Evolutionary conservation across 2,888 invertebrate species (phyloP).

Genomic region (Melipona beecheii): DNA sequence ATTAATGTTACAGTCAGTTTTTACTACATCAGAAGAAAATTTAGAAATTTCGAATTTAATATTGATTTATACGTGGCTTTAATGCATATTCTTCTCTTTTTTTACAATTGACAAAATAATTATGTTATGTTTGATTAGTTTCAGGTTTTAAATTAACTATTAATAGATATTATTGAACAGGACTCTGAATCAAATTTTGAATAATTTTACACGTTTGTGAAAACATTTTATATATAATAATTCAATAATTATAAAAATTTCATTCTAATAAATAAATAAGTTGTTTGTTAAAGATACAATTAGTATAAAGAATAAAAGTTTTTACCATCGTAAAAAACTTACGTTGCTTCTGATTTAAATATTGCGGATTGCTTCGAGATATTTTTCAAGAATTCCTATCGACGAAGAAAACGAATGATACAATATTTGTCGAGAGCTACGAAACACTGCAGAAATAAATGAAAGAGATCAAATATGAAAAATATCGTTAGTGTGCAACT

Average conservation of each 20-base stretch:
- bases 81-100: too few species aligned
- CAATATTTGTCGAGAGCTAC: not conserved
- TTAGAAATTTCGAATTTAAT: too few species aligned
- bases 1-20: too few species aligned
- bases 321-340: not conserved
- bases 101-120: too few species aligned
- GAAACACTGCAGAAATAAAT: not conserved
- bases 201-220: too few species aligned
- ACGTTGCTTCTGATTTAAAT: not conserved
- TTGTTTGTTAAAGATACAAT: not conserved
- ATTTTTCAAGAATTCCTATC: not conserved
- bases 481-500: not conserved
- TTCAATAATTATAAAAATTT: not conserved
- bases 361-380: not conserved
- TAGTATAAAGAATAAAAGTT: not conserved
- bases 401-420: not conserved
- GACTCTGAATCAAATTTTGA: too few species aligned
- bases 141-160: too few species aligned
- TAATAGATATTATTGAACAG: too few species aligned
- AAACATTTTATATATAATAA: too few species aligned
- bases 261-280: not conserved
- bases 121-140: too few species aligned
- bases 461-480: not conserved
- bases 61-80: too few species aligned
- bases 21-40: too few species aligned